Conservation (phyloP, 2,888 invertebrate genomes). For the Pardosa pseudoannulata region DNA sequence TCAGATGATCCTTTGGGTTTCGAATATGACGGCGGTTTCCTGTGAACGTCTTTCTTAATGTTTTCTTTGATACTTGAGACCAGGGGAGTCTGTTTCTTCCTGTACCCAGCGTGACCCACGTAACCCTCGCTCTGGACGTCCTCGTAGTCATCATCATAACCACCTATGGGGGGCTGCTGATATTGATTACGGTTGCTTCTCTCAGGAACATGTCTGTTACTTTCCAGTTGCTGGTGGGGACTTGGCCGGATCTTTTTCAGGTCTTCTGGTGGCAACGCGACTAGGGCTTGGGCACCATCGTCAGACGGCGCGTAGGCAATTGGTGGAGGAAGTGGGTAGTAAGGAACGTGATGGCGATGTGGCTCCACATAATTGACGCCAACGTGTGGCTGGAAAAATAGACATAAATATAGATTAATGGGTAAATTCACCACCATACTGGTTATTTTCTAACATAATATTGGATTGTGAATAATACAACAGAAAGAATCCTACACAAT, state of each 20-base stretch:
- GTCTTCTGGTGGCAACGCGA: constrained; percentile 54
- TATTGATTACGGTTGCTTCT: constrained; percentile 14
- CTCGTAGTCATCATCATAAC: constrained; percentile 37
- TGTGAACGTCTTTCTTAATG: constrained; percentile 44
- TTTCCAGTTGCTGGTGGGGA: neutral
- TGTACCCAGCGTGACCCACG: constrained; percentile 62
- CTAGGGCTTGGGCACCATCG: constrained; percentile 50
- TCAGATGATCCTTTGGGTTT: constrained; percentile 18
- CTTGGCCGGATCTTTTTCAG: neutral
- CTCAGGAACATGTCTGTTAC: neutral
- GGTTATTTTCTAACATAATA: no score
- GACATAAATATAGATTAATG: no score
- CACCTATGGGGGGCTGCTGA: neutral
- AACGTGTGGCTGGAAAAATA: constrained; percentile 34
- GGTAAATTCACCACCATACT: no score
- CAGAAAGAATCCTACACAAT: no score
- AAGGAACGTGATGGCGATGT: neutral
- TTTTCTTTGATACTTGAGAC: constrained; percentile 51
- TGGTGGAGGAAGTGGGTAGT: constrained; percentile 26
- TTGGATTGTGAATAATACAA: no score
- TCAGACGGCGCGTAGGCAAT: constrained; percentile 56
- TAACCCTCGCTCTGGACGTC: constrained; percentile 23
- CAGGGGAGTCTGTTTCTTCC: constrained; percentile 39
- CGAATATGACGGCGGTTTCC: constrained; percentile 42
- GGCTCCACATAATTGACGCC: constrained; percentile 53